phyloP scores from a whole-genome alignment of 2,113 vertebrate genomes.

The Haemorhous mexicanus region DNA sequence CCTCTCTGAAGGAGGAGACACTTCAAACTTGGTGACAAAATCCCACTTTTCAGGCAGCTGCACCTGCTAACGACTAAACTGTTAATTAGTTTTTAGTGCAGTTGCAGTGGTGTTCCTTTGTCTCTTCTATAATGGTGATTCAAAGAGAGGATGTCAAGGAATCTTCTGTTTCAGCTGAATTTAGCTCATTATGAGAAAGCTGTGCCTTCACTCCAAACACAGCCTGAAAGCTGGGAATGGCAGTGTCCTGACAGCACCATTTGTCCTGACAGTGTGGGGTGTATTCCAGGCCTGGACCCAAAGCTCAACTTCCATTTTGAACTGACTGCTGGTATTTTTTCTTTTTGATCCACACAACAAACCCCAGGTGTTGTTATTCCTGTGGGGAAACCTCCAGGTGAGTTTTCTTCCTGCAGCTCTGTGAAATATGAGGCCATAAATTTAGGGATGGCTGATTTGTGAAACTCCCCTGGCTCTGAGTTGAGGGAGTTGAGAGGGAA shows the following conservation, averaged over 20 bases:
- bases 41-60: slow-evolving; percentile 23
- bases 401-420: neutral
- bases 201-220: neutral
- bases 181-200: neutral
- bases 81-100: slow-evolving; percentile 13
- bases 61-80: neutral
- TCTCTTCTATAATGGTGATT: neutral
- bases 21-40: neutral
- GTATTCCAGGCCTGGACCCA: neutral
- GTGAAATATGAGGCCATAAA: fast-evolving
- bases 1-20: neutral
- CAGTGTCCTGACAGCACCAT: neutral
- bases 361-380: neutral
- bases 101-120: neutral
- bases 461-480: neutral
- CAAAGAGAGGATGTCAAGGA: slow-evolving; percentile 9
- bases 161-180: neutral
- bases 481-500: neutral
- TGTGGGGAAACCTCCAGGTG: neutral
- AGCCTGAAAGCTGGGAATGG: neutral
- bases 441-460: neutral
- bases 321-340: neutral
- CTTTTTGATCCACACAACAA: neutral
- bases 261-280: neutral
- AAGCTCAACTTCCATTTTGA: neutral